These are phyloP conservation scores for Sabatieria punctata DNA, from an alignment of 2,888 invertebrate genomes.

Conservation along the genomic window DNA sequence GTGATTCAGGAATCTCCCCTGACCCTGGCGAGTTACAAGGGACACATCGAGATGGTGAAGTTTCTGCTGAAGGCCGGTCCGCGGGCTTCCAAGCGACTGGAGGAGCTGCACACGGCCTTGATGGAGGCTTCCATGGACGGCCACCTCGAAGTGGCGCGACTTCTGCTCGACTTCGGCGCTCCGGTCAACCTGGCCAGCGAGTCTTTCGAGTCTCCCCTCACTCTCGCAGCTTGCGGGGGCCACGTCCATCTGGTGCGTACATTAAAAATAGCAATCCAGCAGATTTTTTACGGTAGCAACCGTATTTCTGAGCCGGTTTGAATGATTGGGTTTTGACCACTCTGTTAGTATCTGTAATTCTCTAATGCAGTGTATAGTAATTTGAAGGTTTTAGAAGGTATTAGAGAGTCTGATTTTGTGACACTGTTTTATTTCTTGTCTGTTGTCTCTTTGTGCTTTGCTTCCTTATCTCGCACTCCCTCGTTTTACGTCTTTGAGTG, in stretches of 20 bases:
- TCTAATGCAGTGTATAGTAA: too few species aligned
- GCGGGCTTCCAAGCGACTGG: constrained; percentile 42
- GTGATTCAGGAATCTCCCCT: constrained; percentile 97
- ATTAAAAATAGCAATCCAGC: too few species aligned
- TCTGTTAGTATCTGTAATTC: too few species aligned
- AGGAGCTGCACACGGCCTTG: constrained; percentile 94
- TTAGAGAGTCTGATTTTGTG: too few species aligned
- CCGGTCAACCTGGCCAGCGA: constrained; percentile 99
- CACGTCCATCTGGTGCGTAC: constrained; percentile 72
- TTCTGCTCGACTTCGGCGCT: constrained; percentile 85
- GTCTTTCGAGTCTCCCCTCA: constrained; percentile 95
- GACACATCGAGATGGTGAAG: constrained; percentile 85
- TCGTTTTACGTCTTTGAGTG: too few species aligned
- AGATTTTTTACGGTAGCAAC: too few species aligned
- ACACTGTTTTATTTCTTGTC: too few species aligned
- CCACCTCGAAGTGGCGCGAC: constrained; percentile 85
- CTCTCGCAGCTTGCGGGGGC: constrained; percentile 93
- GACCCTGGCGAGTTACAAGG: constrained; percentile 84
- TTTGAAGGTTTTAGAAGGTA: too few species aligned
- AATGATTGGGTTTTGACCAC: too few species aligned
- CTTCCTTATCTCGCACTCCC: too few species aligned
- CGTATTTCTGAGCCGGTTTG: too few species aligned
- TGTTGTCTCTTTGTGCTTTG: too few species aligned
- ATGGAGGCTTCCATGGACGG: constrained; percentile 99
- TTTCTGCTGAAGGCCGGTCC: constrained; percentile 87